Evolutionary conservation across 1,140 invertebrate genomes (phyloP).

Genomic region (Drosophila sproati): DNA sequence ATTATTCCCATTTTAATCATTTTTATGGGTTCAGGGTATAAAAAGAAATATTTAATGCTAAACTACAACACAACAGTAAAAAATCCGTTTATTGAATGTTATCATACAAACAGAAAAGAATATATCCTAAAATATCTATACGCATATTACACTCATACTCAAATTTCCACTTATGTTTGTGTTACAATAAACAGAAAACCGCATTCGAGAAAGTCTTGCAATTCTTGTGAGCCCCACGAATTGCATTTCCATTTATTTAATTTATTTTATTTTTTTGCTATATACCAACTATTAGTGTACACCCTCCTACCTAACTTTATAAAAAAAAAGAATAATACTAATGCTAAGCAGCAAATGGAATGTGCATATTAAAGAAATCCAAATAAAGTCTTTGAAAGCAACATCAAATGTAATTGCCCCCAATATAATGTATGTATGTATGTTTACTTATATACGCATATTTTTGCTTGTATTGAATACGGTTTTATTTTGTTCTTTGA

Average conservation of each 20-base stretch:
- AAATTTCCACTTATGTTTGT: slow-evolving; percentile 3
- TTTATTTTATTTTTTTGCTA: not conserved
- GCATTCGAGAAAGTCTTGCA: slow-evolving; percentile 1
- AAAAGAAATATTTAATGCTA: not conserved
- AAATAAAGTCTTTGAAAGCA: slow-evolving; percentile 24
- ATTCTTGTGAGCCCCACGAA: slow-evolving; percentile 6
- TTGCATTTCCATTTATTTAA: slow-evolving; percentile 3
- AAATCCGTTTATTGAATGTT: slow-evolving; percentile 21
- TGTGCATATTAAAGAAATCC: slow-evolving; percentile 1
- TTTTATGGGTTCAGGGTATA: too few species aligned
- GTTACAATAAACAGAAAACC: not conserved
- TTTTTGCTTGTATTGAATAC: slow-evolving; percentile 55
- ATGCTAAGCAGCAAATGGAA: slow-evolving; percentile 1
- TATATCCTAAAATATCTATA: slow-evolving; percentile 2
- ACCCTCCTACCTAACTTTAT: not conserved
- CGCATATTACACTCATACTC: not conserved
- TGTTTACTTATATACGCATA: slow-evolving; percentile 46
- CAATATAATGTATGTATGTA: slow-evolving; percentile 26
- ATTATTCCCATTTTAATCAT: too few species aligned
- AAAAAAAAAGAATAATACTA: slow-evolving; percentile 11
- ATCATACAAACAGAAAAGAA: slow-evolving; percentile 11
- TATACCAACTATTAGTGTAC: not conserved
- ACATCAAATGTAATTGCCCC: slow-evolving; percentile 28
- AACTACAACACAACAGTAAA: not conserved
- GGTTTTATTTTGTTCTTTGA: slow-evolving; percentile 53